These are phyloP conservation scores for Sarcophilus harrisii DNA, from an alignment of 2,797 vertebrate species.

Conservation along the genomic window DNA sequence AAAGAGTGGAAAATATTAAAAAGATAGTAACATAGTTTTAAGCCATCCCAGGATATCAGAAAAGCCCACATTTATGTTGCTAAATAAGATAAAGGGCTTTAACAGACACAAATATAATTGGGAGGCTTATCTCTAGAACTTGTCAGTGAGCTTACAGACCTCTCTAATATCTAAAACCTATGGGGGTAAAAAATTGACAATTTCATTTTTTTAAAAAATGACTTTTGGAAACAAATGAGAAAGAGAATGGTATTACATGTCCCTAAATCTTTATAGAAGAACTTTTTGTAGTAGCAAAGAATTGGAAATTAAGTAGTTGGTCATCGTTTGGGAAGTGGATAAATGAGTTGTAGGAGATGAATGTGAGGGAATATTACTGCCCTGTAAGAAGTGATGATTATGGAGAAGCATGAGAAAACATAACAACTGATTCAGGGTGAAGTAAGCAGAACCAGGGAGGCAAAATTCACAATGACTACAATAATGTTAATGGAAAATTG, in stretches of 20 bases:
- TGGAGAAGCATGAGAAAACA: background rate
- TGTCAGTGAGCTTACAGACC: slow-evolving; percentile 93
- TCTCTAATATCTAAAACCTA: slow-evolving; percentile 91
- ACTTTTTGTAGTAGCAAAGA: background rate
- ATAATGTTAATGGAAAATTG: background rate
- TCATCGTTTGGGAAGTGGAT: background rate
- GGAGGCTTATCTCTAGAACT: slow-evolving; percentile 91
- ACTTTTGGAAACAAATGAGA: background rate
- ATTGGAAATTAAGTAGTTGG: background rate
- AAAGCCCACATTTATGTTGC: slow-evolving; percentile 86
- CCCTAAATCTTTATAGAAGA: background rate
- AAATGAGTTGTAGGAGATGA: background rate
- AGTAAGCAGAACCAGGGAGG: background rate
- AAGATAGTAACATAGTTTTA: slow-evolving; percentile 80
- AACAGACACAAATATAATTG: slow-evolving; percentile 92
- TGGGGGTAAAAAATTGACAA: slow-evolving; percentile 90
- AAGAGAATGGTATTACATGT: background rate
- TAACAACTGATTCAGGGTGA: background rate
- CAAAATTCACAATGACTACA: background rate
- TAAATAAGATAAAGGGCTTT: slow-evolving; percentile 93
- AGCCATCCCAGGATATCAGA: slow-evolving; percentile 83
- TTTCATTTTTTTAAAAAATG: slow-evolving; percentile 88
- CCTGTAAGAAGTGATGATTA: background rate
- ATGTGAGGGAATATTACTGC: background rate
- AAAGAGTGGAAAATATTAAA: slow-evolving; percentile 84